A percentile compares a stretch with the other conserved stretches of the same genome.
Conservation (phyloP, 2,888 invertebrate species). For the Sarcophaga caerulescens region DNA sequence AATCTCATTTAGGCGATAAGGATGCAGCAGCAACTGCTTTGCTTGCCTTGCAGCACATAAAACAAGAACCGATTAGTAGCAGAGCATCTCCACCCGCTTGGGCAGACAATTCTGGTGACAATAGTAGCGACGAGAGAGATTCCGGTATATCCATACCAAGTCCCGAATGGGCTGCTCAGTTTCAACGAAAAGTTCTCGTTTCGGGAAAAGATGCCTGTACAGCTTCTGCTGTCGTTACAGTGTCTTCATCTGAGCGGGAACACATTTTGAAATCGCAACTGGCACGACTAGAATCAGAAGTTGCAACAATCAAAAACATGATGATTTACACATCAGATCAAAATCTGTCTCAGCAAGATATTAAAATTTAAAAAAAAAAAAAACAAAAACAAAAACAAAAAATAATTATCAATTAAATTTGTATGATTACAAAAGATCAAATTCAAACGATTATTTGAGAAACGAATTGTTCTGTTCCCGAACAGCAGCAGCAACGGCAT, state of each 20-base stretch:
- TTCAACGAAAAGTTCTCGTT: constrained; percentile 75
- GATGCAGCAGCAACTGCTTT: constrained; percentile 92
- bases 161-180: constrained; percentile 79
- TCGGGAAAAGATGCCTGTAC: constrained; percentile 60
- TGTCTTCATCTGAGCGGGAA: constrained; percentile 81
- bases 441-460: background rate
- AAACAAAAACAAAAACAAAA: background rate
- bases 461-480: background rate
- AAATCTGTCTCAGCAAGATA: constrained; percentile 51
- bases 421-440: background rate
- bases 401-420: background rate
- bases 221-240: constrained; percentile 55
- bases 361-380: constrained; percentile 50
- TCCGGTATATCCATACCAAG: constrained; percentile 91
- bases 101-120: constrained; percentile 89
- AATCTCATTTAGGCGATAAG: constrained; percentile 93
- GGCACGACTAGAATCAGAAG: constrained; percentile 93
- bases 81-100: constrained; percentile 86
- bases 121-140: constrained; percentile 94
- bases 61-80: constrained; percentile 90
- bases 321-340: constrained; percentile 83
- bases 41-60: constrained; percentile 91
- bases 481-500: no score
- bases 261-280: constrained; percentile 92
- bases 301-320: constrained; percentile 93